Base-by-base conservation (phyloP, 2,113 vertebrate genomes). In the Pelusios castaneus region DNA sequence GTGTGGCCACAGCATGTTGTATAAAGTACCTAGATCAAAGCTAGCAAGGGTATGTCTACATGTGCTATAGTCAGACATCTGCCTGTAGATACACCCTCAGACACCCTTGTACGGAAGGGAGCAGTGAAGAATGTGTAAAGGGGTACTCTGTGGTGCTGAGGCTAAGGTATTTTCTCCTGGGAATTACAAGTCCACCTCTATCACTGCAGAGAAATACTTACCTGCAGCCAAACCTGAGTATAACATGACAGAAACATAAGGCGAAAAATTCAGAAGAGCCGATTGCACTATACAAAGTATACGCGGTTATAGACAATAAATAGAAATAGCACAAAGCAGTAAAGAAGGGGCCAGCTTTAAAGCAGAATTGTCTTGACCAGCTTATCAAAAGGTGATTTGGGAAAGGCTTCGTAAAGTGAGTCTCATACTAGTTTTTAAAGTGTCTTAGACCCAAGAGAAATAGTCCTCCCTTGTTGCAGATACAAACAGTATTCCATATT, bases 351-450 rank as follows among this genome's bases (percentile, higher is more conserved):
- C 29, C 13, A 6, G 29, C 10, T 5, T 60, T 60, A 60, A 60
- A 60, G 58, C 13, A 60, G 29, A 60, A 60, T 31, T 60, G 29
- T 31, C 58, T 60, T 14, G 12, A 60, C 3, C 29, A 60, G 14
- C 58, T 60, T 31, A 60, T 60, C 27, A 60, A 60, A 60, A 60
- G 31, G 3, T 41, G 56, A 4, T 49, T 83, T 9, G 1, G 27
- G 21, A 77, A 11, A 80, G 70, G n/a, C 34, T 6, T 0, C 0
- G 19, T 5, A 31, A 2, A 16, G 6, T 17, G 58, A 8, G 5
- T 85, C 43, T 80, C 13, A 5, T 29, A 43, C 2, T 29, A 55
- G 5, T 11, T 5, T 27, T 16, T 45, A 49, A 87, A 60, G 2
- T 52, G 85, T 84, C 52, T 1, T 45, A 88, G 73, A 24, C 8